Evolutionary conservation across 53 echinoderm and acorn worm species (phyloP).

Genomic region (Holothuria scabra): DNA sequence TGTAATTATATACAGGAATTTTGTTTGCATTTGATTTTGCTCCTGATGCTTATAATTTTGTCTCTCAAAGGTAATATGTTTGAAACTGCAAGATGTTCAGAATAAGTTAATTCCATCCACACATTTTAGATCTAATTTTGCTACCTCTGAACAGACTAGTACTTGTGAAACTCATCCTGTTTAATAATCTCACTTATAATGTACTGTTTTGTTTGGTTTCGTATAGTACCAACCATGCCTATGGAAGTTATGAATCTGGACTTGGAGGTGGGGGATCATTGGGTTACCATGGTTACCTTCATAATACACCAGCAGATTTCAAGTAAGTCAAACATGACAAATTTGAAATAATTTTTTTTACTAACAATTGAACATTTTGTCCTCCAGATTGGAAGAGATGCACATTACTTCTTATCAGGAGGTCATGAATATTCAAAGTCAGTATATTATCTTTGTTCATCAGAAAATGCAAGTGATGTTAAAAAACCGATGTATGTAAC

Average conservation of each 20-base stretch:
- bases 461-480: too few relatives aligned
- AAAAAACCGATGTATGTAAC: too few relatives aligned
- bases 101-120: background rate
- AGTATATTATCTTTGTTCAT: too few relatives aligned
- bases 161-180: background rate
- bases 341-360: background rate
- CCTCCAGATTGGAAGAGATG: too few relatives aligned
- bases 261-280: constrained; percentile 91
- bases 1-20: background rate
- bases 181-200: background rate
- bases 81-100: too few relatives aligned
- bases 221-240: constrained; percentile 70
- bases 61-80: too few relatives aligned
- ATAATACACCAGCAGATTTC: constrained; percentile 98
- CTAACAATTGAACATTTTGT: too few relatives aligned
- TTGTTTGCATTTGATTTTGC: too few relatives aligned
- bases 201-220: background rate
- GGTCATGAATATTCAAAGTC: too few relatives aligned
- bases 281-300: constrained; percentile 97
- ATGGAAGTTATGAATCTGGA: constrained; percentile 83
- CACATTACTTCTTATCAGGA: too few relatives aligned
- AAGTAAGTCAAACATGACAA: constrained; percentile 72
- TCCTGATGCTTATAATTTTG: too few relatives aligned
- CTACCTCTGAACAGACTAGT: background rate
- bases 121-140: background rate